Evolutionary conservation across 2,113 vertebrate genomes (phyloP).

Genomic region (Phrynosoma blainvillii): DNA sequence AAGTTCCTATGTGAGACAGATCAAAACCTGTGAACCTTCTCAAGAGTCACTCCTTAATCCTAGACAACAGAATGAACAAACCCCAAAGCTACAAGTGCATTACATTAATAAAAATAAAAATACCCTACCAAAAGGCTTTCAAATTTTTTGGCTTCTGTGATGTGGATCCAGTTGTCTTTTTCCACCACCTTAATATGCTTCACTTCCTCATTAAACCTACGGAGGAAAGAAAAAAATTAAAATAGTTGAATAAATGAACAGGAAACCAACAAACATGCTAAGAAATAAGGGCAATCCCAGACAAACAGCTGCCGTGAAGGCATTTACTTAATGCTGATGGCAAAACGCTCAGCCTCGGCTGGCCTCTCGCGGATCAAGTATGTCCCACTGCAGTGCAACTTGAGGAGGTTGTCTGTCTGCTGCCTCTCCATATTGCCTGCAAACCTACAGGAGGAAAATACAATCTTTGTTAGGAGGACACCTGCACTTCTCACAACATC

Average conservation of each 20-base stretch:
- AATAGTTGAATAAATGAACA: too few relatives aligned
- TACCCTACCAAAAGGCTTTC: slow-evolving; percentile 91
- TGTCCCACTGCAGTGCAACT: slow-evolving; percentile 91
- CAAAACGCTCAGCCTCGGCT: slow-evolving; percentile 93
- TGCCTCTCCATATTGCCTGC: slow-evolving; percentile 96
- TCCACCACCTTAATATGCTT: slow-evolving; percentile 99
- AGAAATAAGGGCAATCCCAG: not conserved
- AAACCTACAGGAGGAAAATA: slow-evolving; percentile 80
- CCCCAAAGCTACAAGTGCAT: not conserved
- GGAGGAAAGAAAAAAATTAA: fast-evolving
- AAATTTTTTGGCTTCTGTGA: slow-evolving; percentile 98
- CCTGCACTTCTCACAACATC: too few relatives aligned
- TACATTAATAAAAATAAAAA: not conserved
- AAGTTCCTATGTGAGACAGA: slow-evolving; percentile 82
- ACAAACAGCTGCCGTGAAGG: not conserved
- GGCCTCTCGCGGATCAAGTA: slow-evolving; percentile 97
- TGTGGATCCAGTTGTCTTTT: slow-evolving; percentile 97
- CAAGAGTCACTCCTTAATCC: too few relatives aligned
- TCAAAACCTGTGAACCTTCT: not conserved
- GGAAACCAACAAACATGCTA: too few relatives aligned
- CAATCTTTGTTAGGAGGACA: not conserved
- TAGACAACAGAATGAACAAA: not conserved
- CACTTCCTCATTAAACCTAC: slow-evolving; percentile 96
- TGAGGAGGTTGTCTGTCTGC: slow-evolving; percentile 95
- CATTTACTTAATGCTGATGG: slow-evolving; percentile 97